Conservation (phyloP, 2,888 invertebrate species). For the Lasioglossum oenotherae region DNA sequence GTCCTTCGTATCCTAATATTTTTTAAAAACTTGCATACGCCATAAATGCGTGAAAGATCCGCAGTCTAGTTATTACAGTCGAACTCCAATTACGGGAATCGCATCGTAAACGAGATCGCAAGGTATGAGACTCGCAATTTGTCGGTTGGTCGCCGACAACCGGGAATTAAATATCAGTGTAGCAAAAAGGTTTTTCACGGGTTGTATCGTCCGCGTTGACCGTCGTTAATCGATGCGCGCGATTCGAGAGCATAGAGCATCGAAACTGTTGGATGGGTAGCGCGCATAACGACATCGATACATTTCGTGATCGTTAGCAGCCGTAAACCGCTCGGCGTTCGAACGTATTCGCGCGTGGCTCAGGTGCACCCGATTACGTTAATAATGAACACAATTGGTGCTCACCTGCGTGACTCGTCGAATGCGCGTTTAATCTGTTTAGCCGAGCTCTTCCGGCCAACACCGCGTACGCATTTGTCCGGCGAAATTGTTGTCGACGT, state of each 20-base stretch:
- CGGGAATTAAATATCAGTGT: neutral
- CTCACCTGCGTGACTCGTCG: slow-evolving; percentile 65
- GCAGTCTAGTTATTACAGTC: neutral
- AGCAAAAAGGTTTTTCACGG: neutral
- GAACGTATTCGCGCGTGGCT: slow-evolving; percentile 56
- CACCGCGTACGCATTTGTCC: slow-evolving; percentile 37
- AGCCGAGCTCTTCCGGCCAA: slow-evolving; percentile 37
- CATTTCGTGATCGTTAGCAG: slow-evolving; percentile 50
- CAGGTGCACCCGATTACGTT: slow-evolving; percentile 70
- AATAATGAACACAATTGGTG: slow-evolving; percentile 68
- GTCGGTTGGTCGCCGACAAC: neutral
- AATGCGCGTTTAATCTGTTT: slow-evolving; percentile 67
- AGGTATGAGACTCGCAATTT: neutral
- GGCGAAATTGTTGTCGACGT: slow-evolving; percentile 9
- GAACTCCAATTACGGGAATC: neutral
- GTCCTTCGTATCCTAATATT: too few relatives aligned
- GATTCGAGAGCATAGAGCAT: neutral
- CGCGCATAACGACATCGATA: slow-evolving; percentile 20
- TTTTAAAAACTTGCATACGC: too few relatives aligned
- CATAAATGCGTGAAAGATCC: too few relatives aligned
- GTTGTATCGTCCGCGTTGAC: neutral
- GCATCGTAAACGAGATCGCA: neutral
- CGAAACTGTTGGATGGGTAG: slow-evolving; percentile 9
- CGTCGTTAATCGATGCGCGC: neutral
- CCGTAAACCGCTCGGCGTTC: slow-evolving; percentile 52